A percentile compares a stretch with the other conserved stretches of the same genome.
These are phyloP conservation scores for Echeneis naucrates DNA, from an alignment of 2,797 vertebrate genomes.

Conservation along the genomic window DNA sequence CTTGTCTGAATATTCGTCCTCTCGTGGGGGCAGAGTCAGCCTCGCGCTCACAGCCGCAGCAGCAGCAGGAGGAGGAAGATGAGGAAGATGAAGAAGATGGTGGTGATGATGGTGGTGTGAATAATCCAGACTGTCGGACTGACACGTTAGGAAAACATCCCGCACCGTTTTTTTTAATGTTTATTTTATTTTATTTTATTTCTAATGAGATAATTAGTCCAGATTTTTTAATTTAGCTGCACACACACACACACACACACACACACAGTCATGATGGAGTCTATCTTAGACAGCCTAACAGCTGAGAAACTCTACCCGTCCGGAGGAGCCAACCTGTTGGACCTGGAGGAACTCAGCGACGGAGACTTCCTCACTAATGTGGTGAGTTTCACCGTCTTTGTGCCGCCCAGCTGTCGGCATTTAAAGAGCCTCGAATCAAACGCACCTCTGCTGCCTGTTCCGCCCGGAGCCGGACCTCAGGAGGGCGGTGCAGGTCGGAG, in stretches of 20 bases:
- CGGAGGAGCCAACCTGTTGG: slow-evolving; percentile 79
- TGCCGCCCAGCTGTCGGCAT: neutral
- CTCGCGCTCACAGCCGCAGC: slow-evolving; percentile 34
- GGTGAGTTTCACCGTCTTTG: slow-evolving; percentile 75
- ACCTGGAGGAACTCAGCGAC: slow-evolving; percentile 93
- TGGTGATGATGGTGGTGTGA: too few species aligned
- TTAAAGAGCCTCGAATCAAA: slow-evolving; percentile 35
- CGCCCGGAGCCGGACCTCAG: slow-evolving; percentile 77
- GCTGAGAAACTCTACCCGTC: slow-evolving; percentile 90
- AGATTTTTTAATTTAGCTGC: too few species aligned
- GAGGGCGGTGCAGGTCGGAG: slow-evolving; percentile 63
- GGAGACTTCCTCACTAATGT: slow-evolving; percentile 95
- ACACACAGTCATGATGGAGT: slow-evolving; percentile 86
- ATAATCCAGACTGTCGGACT: slow-evolving; percentile 11
- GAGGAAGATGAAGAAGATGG: too few species aligned
- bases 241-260: slow-evolving; percentile 29
- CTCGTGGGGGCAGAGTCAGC: slow-evolving; percentile 14
- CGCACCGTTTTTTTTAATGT: slow-evolving; percentile 45
- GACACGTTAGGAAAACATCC: slow-evolving; percentile 17
- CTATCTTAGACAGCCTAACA: slow-evolving; percentile 90
- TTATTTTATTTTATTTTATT: too few species aligned
- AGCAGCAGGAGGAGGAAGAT: slow-evolving; percentile 43
- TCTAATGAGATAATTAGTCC: too few species aligned
- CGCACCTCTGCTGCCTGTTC: slow-evolving; percentile 56
- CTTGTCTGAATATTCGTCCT: slow-evolving; percentile 56